phyloP scores from a whole-genome alignment of 2,113 vertebrate genomes.

The Hypocryptadius cinnamomeus region DNA sequence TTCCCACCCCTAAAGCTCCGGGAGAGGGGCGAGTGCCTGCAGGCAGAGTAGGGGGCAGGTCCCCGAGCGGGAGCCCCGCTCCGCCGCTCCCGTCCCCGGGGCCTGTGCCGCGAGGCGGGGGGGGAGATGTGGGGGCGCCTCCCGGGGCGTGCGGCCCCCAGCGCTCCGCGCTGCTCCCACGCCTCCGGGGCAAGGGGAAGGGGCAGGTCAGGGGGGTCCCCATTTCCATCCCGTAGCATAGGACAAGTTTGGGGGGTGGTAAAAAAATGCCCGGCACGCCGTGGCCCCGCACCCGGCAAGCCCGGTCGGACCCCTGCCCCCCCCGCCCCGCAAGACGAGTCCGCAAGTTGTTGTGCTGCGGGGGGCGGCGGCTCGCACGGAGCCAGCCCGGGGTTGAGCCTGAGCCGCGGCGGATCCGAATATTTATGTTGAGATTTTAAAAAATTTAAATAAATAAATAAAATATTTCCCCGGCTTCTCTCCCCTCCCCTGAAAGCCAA shows the following conservation, averaged over 20 bases:
- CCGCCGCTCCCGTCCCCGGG: background rate
- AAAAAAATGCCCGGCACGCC: background rate
- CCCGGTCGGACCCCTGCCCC: background rate
- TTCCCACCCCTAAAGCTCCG: background rate
- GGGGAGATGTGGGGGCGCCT: background rate
- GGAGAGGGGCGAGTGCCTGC: background rate
- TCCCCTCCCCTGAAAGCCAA: slow-evolving; percentile 70
- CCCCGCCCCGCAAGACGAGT: background rate
- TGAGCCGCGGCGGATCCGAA: slow-evolving; percentile 63
- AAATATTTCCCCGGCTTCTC: slow-evolving; percentile 59
- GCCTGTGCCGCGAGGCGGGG: background rate
- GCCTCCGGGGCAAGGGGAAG: background rate
- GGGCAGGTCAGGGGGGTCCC: background rate
- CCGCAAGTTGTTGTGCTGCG: slow-evolving; percentile 30
- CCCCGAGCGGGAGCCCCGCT: background rate
- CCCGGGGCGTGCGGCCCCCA: background rate
- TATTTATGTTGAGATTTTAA: slow-evolving; percentile 78
- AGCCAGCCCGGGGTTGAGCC: slow-evolving; percentile 49
- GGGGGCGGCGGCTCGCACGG: background rate
- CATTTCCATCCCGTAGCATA: background rate
- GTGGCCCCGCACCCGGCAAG: background rate
- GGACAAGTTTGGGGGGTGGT: background rate
- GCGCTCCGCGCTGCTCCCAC: background rate
- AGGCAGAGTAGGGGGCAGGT: background rate
- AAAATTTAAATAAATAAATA: slow-evolving; percentile 85